Evolutionary conservation across 1,140 invertebrate species (phyloP), one percentile per base, ranked within the genome.

Genomic region (Maconellicoccus hirsutus): DNA sequence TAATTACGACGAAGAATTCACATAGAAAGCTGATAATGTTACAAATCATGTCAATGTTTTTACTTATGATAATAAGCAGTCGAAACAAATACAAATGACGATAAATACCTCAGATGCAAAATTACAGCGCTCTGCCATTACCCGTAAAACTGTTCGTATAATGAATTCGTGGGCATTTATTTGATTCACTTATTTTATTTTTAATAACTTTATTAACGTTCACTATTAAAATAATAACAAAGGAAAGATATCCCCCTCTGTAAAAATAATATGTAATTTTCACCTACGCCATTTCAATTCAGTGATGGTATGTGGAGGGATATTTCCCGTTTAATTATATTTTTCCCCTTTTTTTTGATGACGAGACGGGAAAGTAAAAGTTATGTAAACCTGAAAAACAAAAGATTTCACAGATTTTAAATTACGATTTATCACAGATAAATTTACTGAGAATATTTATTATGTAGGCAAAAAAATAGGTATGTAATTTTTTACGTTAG

Each of bases 221-320:
- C 61, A 66, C 61, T 66, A 16, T 66, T 26, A 66, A 66, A 66
- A 25, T 66, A 26, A 66, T 25, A 26, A 66, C 61, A 66, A 26
- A 66, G 22, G 19, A 66, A 26, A 66, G 61, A 66, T 66, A 23
- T 25, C 61, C 61, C 61, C 61, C 61, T 25, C 61, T 66, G 61
- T 2, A 25, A 25, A 22, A 66, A 26, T 66, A 23, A 23, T 25
- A 23, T 23, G 61, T 25, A 26, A 66, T 66, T 66, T 66, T 23
- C 61, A 66, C 61, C 61, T 66, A 66, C 61, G 61, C 61, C 61
- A 66, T 66, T 66, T 66, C 61, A 66, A 38, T 33, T 33, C 42
- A 52, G 42, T 52, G 42, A 52, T 52, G 42, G n/a, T 52, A 52
- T 52, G 42, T 52, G 16, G 42, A 52, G 10, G 42, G n/a, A 52